Base-by-base conservation (phyloP, 23 tunicate species). In the Ascidia mentula region DNA sequence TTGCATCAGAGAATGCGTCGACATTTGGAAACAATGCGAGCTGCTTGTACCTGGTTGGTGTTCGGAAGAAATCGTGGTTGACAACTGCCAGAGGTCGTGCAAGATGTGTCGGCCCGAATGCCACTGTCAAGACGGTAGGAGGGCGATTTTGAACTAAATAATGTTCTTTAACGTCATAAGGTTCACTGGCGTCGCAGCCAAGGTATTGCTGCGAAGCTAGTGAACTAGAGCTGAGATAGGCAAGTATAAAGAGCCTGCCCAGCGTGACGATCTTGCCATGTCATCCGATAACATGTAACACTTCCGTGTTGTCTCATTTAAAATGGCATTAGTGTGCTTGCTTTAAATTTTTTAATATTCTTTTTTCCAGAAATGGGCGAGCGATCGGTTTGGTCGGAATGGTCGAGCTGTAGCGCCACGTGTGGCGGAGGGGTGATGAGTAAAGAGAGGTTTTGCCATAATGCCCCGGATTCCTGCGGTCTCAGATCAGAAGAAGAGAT, bases 381-480 rank as follows among this genome's bases (percentile, higher is more conserved):
- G 24, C 22, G 65, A 28, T 6, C 65, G 65, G 2, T 53, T 26
- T 74, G 77, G 77, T 74, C 77, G 13, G 42, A 34, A n/a, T 77
- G 81, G 81, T 45, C 81, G 36, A 15, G 22, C 59, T 77, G 81
- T n/a, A 34, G 33, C 60, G 81, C 60, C 36, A 28, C 81, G 9
- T 81, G 85, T 71, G 85, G 85, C 18, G 85, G 85, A 20, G 85
- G 85, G 18, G 72, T 46, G 38, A 72, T 53, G 45, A 70, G 15
- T 35, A 38, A 59, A 71, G 45, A 76, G 6, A 71, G 37, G 40
- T 81, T 28, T 69, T 81, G 85, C n/a, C 37, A 34, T 0, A 18
- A 72, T 13, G 85, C 28, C 32, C 72, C 40, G 18, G 2, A 53
- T 28, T 53, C 22, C 65, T 53, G 65, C 24, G 65, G 65, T 3